Evolutionary conservation across 2,113 vertebrate genomes (phyloP), one percentile per base, ranked within the genome.

Genomic region (Centropristis striata): DNA sequence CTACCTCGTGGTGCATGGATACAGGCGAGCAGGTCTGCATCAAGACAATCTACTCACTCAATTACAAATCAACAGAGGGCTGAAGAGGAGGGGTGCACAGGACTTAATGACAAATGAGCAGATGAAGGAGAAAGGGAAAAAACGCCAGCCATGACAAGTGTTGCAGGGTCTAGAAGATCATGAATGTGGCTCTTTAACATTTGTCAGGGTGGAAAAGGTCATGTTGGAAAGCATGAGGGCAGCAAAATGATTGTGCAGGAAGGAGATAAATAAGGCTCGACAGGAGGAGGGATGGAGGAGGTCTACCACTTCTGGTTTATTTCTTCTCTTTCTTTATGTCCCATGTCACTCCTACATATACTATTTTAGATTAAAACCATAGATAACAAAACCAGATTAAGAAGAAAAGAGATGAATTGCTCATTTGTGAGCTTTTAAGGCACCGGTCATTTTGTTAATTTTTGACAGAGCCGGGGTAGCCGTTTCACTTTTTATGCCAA

Each of bases 1-100:
- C 72, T 71, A 60, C 76, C 60, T 4, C 50, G 64, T 57, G 63
- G 76, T 18, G 78, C 85, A 81, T 60, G 44, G 84, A 88, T 77
- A 70, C 25, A 2, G 59, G 59, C 6, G 36, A 51, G 80, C 66
- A 44, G 70, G 67, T 74, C 78, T 44, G 61, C 50, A 81, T 81
- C 55, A 75, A 77, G 71, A 68, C 71, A 64, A 65, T 81, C 67
- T 68, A 25, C 63, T 73, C 53, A 57, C 81, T 76, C 69, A 71
- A 77, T 89, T 88, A 92, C 79, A 84, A 90, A 90, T 91, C 83
- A 85, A 60, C 61, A 2, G 49, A 59, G 36, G 65, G 75, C 16
- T 60, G 76, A 84, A 58, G 69, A 53, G 42, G 73, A 84, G 44
- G 74, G 1, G 16, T 25, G 44, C 20, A 28, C 0, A 36, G 10